These are phyloP conservation scores for Eurystomus gularis DNA, from an alignment of 2,113 vertebrate genomes.

Conservation along the genomic window DNA sequence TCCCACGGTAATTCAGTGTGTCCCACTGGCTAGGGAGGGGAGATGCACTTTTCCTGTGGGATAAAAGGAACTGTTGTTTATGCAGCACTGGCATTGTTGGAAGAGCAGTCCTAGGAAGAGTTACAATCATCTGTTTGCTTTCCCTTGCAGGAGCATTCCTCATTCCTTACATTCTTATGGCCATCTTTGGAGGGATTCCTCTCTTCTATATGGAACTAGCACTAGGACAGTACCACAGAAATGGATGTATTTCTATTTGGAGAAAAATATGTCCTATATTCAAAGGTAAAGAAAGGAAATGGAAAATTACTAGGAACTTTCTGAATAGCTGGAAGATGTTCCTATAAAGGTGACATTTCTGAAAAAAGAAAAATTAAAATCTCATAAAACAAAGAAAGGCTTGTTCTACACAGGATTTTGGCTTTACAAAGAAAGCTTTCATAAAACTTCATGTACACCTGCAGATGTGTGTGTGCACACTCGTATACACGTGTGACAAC, in stretches of 20 bases:
- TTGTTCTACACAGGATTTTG: background rate
- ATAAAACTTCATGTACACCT: background rate
- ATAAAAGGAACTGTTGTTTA: background rate
- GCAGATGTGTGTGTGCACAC: background rate
- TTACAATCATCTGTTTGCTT: background rate
- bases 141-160: conserved; percentile 89
- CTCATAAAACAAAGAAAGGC: background rate
- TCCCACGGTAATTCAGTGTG: background rate
- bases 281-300: conserved; percentile 83
- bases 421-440: background rate
- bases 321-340: background rate
- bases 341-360: background rate
- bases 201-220: conserved; percentile 99
- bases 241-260: conserved; percentile 98
- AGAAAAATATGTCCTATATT: conserved; percentile 97
- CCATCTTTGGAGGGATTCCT: conserved; percentile 94
- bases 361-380: background rate
- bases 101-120: background rate
- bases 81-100: background rate
- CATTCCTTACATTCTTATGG: conserved; percentile 95
- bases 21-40: background rate
- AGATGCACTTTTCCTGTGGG: background rate
- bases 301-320: background rate
- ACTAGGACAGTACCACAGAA: conserved; percentile 95
- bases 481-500: accelerated